Percentiles rank a stretch among this genome's conserved stretches.
Conservation (phyloP, 2,888 invertebrate genomes). For the Villa cingulata region DNA sequence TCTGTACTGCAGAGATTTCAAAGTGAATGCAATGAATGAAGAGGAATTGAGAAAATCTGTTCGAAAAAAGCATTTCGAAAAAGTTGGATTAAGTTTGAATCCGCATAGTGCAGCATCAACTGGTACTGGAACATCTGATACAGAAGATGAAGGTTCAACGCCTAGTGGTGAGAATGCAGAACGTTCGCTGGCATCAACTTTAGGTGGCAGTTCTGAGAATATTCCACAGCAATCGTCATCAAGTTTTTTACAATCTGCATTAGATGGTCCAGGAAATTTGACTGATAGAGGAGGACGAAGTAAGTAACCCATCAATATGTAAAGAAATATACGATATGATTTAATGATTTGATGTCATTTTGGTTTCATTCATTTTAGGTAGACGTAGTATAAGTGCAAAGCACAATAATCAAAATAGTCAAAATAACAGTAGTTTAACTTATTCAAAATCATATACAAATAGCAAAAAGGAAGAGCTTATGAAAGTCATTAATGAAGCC, state of each 20-base stretch:
- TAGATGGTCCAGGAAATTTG: constrained; percentile 32
- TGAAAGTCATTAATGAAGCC: constrained; percentile 70
- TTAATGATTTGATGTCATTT: not conserved
- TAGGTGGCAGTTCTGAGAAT: constrained; percentile 61
- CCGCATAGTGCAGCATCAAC: constrained; percentile 37
- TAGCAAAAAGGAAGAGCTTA: constrained; percentile 54
- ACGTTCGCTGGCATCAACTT: constrained; percentile 45
- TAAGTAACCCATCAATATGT: constrained; percentile 15
- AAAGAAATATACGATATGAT: not conserved
- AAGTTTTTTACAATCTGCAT: constrained; percentile 32
- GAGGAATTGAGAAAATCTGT: constrained; percentile 68
- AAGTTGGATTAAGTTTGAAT: constrained; percentile 33
- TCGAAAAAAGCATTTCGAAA: constrained; percentile 51
- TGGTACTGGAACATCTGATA: constrained; percentile 58
- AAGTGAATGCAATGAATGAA: constrained; percentile 77
- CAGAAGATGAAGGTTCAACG: constrained; percentile 61
- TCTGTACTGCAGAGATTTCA: constrained; percentile 50
- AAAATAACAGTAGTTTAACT: constrained; percentile 25
- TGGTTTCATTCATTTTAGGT: constrained; percentile 22
- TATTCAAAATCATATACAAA: constrained; percentile 36
- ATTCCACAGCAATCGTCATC: constrained; percentile 29
- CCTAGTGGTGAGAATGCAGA: constrained; percentile 73
- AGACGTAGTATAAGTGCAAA: constrained; percentile 53
- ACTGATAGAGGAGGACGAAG: constrained; percentile 32
- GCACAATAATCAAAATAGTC: constrained; percentile 32